Evolutionary conservation across 2,888 invertebrate genomes (phyloP).

Genomic region (Coenonympha arcania): DNA sequence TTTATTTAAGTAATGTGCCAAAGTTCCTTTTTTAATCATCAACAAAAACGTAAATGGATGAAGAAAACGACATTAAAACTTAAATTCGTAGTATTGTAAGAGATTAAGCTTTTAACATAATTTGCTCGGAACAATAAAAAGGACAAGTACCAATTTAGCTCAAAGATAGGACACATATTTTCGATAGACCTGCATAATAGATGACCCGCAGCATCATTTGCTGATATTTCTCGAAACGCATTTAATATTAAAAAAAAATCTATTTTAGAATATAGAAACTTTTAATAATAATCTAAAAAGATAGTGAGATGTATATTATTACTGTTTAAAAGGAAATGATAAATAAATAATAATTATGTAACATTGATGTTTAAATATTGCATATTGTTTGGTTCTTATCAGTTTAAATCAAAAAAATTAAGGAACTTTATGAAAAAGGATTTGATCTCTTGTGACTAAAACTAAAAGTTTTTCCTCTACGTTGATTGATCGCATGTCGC

Average conservation of each 20-base stretch:
- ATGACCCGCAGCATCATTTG: constrained; percentile 18
- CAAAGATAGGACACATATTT: constrained; percentile 28
- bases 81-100: constrained; percentile 10
- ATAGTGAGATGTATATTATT: constrained; percentile 30
- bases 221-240: constrained; percentile 29
- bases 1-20: constrained; percentile 30
- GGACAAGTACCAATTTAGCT: constrained; percentile 30
- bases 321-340: constrained; percentile 18
- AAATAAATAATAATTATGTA: constrained; percentile 7
- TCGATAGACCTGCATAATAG: constrained; percentile 24
- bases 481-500: too few species aligned
- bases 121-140: constrained; percentile 23
- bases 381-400: background rate
- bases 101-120: constrained; percentile 12
- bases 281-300: constrained; percentile 26
- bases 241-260: constrained; percentile 24
- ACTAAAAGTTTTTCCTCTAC: too few species aligned
- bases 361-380: constrained; percentile 3
- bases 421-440: background rate
- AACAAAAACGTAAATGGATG: background rate
- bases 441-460: too few species aligned
- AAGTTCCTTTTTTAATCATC: constrained; percentile 20
- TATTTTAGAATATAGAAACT: constrained; percentile 22
- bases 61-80: background rate
- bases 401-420: background rate